phyloP scores from a whole-genome alignment of 1,140 invertebrate species.

The Schmidtea mediterranea region DNA sequence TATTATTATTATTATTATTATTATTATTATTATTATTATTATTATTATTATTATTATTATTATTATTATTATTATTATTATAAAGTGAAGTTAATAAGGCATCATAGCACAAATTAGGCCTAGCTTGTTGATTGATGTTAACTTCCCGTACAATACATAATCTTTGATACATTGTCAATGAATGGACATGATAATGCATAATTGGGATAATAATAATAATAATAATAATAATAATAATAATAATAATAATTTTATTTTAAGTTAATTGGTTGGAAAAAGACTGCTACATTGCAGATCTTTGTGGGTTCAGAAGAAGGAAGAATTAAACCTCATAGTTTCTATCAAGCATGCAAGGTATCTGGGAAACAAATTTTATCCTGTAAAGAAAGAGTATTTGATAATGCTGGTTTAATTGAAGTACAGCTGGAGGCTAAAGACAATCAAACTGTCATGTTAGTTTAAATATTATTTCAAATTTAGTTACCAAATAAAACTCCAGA shows the following conservation, averaged over 20 bases:
- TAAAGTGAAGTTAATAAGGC: too few relatives aligned
- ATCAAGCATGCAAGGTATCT: slow-evolving; percentile 69
- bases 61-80: too few relatives aligned
- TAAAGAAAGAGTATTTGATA: slow-evolving; percentile 1
- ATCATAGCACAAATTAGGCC: too few relatives aligned
- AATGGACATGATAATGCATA: too few relatives aligned
- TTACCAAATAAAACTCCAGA: neutral
- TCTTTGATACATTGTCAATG: too few relatives aligned
- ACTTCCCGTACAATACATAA: too few relatives aligned
- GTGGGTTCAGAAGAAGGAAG: slow-evolving; percentile 58
- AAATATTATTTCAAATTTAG: slow-evolving; percentile 5
- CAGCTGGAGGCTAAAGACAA: neutral
- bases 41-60: too few relatives aligned
- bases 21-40: too few relatives aligned
- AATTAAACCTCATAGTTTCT: slow-evolving; percentile 68
- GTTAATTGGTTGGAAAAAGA: slow-evolving; percentile 53
- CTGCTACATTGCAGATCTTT: slow-evolving; percentile 58
- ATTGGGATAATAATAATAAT: too few relatives aligned
- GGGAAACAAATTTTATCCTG: slow-evolving; percentile 35
- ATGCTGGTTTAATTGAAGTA: neutral
- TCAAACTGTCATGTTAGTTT: neutral
- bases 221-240: too few relatives aligned
- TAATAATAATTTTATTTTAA: slow-evolving; percentile 23
- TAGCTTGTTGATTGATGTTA: too few relatives aligned
- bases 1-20: too few relatives aligned